Base-by-base conservation (phyloP, 2,113 vertebrate species). In the Atlantisia rogersi region DNA sequence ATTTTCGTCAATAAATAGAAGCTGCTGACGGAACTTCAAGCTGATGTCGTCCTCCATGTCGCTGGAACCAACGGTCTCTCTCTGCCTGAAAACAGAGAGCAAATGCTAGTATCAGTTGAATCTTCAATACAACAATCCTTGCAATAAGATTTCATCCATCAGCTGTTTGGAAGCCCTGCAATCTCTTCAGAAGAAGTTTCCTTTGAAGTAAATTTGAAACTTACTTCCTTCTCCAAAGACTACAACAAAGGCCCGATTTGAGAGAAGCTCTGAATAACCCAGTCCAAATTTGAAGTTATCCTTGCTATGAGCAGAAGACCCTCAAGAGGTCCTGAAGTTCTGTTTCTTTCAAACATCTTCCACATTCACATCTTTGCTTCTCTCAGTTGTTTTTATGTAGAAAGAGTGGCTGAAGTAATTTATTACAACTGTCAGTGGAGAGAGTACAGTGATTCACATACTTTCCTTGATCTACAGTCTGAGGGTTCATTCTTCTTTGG, bases 1-100 rank as follows among this genome's bases (percentile, higher is more conserved):
- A 40, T 92, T 50, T 25, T 79, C 91, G 26, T 95, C 93, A 28
- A 98, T 91, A 8, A 9, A 1, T 21, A 97, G 82, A 82, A 98
- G 98, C 40, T 40, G 92, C 63, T 12, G 32, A 26, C 0, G 56
- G 52, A 98, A 97, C 29, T 24, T 71, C 40, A 86, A 32, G 35
- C 11, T 65, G 26, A 9, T 12, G 22, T 44, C 31, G 12, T 88
- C 53, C 10, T 88, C 93, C 94, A 90, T 93, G 62, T 53, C 67
- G 52, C 86, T 67, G 71, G 79, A 82, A 71, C 44, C 77, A 89
- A 58, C 5, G 68, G 50, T 69, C n/a, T 52, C 37, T 71, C 40
- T 71, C 62, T 81, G 26, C 58, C 86, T 88, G 25, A 91, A 90
- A 77, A 48, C 6, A 68, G 11, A 84, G 94, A 88, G 64, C 18